These are phyloP conservation scores for Enteromius mattozi DNA, from an alignment of 2,797 vertebrate species.

Conservation along the genomic window DNA sequence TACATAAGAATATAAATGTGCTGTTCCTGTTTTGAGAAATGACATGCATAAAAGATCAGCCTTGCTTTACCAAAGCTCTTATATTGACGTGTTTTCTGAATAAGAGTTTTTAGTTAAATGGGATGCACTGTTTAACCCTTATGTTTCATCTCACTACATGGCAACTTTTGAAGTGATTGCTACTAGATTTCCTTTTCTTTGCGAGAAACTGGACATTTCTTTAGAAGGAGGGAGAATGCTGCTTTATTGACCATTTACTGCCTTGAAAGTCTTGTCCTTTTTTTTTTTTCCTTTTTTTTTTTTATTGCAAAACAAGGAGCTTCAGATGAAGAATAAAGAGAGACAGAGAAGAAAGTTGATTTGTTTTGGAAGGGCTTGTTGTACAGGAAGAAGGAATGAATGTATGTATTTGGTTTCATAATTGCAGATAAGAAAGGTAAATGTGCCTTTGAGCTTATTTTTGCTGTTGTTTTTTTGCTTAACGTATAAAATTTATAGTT, in stretches of 20 bases:
- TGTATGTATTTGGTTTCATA: slow-evolving; percentile 39
- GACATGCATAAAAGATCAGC: slow-evolving; percentile 1
- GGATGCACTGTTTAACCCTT: slow-evolving; percentile 43
- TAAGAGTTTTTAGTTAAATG: slow-evolving; percentile 28
- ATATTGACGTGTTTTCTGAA: slow-evolving; percentile 2
- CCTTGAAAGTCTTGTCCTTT: slow-evolving; percentile 46
- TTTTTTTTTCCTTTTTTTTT: slow-evolving; percentile 13
- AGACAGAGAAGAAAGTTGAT: background rate
- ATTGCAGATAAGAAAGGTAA: slow-evolving; percentile 9
- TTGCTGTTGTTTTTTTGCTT: slow-evolving; percentile 31
- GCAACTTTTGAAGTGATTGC: slow-evolving; percentile 33
- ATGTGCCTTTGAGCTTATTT: slow-evolving; percentile 27
- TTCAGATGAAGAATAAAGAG: background rate
- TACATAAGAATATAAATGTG: slow-evolving; percentile 22
- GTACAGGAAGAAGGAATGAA: slow-evolving; percentile 50
- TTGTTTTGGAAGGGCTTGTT: slow-evolving; percentile 31
- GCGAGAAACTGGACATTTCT: slow-evolving; percentile 40
- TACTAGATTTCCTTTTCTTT: slow-evolving; percentile 43
- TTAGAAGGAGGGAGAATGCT: slow-evolving; percentile 54
- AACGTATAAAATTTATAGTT: slow-evolving; percentile 35
- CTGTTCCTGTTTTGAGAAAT: slow-evolving; percentile 47
- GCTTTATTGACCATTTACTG: slow-evolving; percentile 57
- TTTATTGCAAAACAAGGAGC: background rate
- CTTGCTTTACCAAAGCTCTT: slow-evolving; percentile 23
- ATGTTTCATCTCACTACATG: slow-evolving; percentile 10